Base-by-base conservation (phyloP, 2,797 vertebrate genomes). In the Loriculus beryllinus region DNA sequence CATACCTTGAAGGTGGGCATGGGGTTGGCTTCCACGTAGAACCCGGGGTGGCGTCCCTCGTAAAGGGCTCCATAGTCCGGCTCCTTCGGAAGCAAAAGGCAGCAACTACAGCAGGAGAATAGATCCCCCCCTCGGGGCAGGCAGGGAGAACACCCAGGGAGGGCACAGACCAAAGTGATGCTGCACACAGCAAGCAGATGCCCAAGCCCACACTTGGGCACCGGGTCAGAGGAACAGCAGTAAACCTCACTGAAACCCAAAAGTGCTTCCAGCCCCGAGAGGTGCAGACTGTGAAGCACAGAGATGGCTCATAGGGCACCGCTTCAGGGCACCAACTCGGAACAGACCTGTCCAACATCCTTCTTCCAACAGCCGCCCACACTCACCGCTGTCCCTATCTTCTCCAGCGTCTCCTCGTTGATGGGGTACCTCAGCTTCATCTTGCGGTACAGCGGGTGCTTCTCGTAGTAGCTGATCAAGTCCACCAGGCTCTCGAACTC, bases 381-480 rank as follows among this genome's bases (percentile, higher is more conserved):
- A 96, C 99, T 99, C 96, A 99, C 99, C 82, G 99, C 99, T 8
- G 99, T 99, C 95, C 99, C 99, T 0, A 99, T 99, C 98, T 99
- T 99, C 97, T 99, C 99, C 98, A 99, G 98, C 0, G 99, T 99
- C 97, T 99, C 99, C 97, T 99, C 99, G 0, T 99, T 99, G 98
- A 99, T 99, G 92, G 99, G 99, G 79, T 99, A 99, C 70, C 99
- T 98, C 78, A 99, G 98, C 95, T 99, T 99, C 99, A 99, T 99
- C 97, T 99, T 99, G 80, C 99, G 98, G 97, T 99, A 99, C 56
- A 99, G 98, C 0, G 99, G 99, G 37, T 99, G 98, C 95, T 99
- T 99, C 97, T 99, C 99, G 3, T 99, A 99, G 97, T 99, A 99
- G 96, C 98, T 99, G 97, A 99, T 99, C 91, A 99, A 97, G 96